Percentiles rank a stretch among this genome's conserved stretches.
Conservation (phyloP, 2,113 vertebrate genomes). For the Macquaria australasica region DNA sequence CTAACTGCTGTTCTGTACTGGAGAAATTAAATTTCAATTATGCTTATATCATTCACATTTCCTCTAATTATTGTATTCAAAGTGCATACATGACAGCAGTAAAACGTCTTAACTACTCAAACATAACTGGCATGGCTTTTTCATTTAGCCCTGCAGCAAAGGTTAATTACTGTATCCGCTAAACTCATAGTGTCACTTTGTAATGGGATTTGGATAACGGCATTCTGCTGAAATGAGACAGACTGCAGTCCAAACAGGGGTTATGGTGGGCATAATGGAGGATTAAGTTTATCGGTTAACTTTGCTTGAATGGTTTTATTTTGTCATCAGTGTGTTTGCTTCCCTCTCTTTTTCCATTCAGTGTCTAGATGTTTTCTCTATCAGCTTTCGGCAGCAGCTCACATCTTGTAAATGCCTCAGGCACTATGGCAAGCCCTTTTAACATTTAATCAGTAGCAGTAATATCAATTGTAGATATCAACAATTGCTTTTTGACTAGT, state of each 20-base stretch:
- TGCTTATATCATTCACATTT: neutral
- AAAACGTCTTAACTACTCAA: neutral
- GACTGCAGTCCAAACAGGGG: neutral
- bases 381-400: neutral
- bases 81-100: neutral
- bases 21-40: slow-evolving; percentile 3
- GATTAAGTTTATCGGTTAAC: neutral
- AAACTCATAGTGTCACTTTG: neutral
- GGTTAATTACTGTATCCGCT: slow-evolving; percentile 2
- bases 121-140: neutral
- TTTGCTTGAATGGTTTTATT: slow-evolving; percentile 12
- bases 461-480: too few relatives aligned
- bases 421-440: too few relatives aligned
- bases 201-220: slow-evolving; percentile 16
- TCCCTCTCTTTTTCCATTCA: neutral
- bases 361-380: fast-evolving
- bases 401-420: neutral
- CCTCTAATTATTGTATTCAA: slow-evolving; percentile 13
- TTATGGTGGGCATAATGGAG: neutral
- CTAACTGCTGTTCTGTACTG: neutral
- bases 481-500: too few relatives aligned
- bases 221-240: slow-evolving; percentile 4
- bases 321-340: neutral
- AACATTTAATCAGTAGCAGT: too few relatives aligned
- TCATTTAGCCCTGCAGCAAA: neutral